A percentile compares a stretch with the other conserved stretches of the same genome.
phyloP scores from a whole-genome alignment of 2,113 vertebrate species.

The Crotalus helleri region DNA sequence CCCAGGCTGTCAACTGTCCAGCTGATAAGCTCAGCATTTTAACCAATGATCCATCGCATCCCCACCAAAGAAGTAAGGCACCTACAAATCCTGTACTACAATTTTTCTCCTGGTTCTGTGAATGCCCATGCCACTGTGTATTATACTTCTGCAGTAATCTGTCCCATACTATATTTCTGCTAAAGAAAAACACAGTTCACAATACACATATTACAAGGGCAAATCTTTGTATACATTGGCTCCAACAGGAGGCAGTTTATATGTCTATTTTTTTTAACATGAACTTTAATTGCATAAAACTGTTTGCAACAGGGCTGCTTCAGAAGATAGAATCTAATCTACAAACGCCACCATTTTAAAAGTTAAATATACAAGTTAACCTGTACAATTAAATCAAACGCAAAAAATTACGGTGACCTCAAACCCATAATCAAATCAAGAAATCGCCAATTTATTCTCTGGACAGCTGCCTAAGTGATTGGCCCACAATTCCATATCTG shows the following conservation, averaged over 20 bases:
- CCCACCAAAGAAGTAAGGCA: neutral
- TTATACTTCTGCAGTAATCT: neutral
- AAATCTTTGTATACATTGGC: neutral
- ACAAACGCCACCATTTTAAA: slow-evolving; percentile 53
- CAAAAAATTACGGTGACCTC: slow-evolving; percentile 37
- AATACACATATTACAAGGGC: neutral
- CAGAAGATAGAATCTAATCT: slow-evolving; percentile 43
- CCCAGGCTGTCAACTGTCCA: too few relatives aligned
- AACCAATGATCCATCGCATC: too few relatives aligned
- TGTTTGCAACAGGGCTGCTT: slow-evolving; percentile 38
- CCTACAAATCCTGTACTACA: neutral
- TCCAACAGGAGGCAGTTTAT: neutral
- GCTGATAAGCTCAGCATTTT: too few relatives aligned
- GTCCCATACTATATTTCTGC: neutral
- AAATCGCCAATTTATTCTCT: slow-evolving; percentile 31
- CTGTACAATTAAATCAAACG: slow-evolving; percentile 55
- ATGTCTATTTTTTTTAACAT: slow-evolving; percentile 34
- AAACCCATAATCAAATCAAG: slow-evolving; percentile 41
- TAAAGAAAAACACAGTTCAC: neutral
- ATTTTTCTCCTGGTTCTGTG: neutral
- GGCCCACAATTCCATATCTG: slow-evolving; percentile 35
- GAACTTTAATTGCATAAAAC: slow-evolving; percentile 47
- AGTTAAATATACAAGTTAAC: slow-evolving; percentile 48
- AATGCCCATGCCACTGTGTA: neutral
- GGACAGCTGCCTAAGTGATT: slow-evolving; percentile 44